Base-by-base conservation (phyloP, 1,140 invertebrate genomes). In the Drosophila asahinai region DNA sequence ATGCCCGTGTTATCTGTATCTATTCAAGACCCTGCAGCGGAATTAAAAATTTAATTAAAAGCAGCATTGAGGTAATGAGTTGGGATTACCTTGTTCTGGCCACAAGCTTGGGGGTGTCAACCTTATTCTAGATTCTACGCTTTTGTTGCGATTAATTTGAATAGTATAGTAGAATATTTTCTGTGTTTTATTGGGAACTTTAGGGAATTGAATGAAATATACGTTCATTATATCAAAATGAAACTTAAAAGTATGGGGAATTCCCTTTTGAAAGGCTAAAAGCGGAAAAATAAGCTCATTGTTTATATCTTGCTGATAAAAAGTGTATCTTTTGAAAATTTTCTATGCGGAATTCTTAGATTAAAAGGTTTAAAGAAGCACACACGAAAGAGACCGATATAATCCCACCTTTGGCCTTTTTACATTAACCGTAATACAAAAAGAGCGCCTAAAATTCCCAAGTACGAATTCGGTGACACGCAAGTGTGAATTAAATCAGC, bases 31-130 rank as follows among this genome's bases (percentile, higher is more conserved):
- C 47, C 63, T 33, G 43, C 63, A 48, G 63, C 36, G 63, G 47
- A 14, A 70, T 68, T 36, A 30, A 38, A 63, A 52, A 52, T 68
- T 68, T 52, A 70, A 70, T 70, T 68, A 68, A 67, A 68, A 42
- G n/a, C 48, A 42, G 15, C 47, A 33, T 63, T 47, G 42, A 40
- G 27, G 42, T 30, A 47, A 36, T 22, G 54, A 42, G 25, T 33
- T 33, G 62, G 54, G 40, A 65, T 62, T 65, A 65, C 40, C 40
- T 45, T 66, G 58, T 63, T 45, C 42, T 66, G 30, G 58, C 15
- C 22, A 63, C 60, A 65, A 43, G 33, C 36, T 30, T 1, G 38
- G 58, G 40, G 40, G 27, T 63, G 63, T 36, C 61, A 63, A 61
- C 27, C 47, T 33, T 33, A 22, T 51, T 52, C 33, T 52, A 30